Evolutionary conservation across 1,140 invertebrate genomes (phyloP), one percentile per base, ranked within the genome.

Genomic region (Drosophila parvula): DNA sequence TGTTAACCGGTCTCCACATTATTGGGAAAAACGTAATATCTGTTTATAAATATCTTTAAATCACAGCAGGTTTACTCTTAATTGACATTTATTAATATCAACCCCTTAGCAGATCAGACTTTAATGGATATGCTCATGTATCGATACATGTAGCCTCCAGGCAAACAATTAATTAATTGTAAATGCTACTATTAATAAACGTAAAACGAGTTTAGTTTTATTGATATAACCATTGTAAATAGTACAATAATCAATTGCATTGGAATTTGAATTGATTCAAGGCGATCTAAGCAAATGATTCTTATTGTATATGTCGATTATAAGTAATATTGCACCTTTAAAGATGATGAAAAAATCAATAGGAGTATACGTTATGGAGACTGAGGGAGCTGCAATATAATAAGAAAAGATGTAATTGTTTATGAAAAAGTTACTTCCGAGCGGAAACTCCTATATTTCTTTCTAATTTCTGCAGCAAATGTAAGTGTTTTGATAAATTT

Each of bases 161-260:
- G 30, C 62, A 32, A 63, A 27, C 38, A 43, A 27, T 28, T 28
- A 43, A 59, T 27, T 34, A 64, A 12, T 16, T 60, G 18, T 65
- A 60, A 65, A 61, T 34, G 62, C 16, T 59, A 18, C 56, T 45
- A 43, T 36, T 61, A 36, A 43, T 61, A 65, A 44, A 40, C 41
- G 56, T 28, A 44, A 61, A 65, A 65, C 62, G 41, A 45, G 62
- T 65, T 65, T 64, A 28, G 16, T 44, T 65, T 61, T 45, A 61
- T 45, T 61, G 32, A 45, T 36, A 41, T 41, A 28, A 27, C 55
- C 53, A 59, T 41, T 63, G 60, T 63, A 32, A 59, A 53, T 60
- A 12, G 51, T 34, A 10, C 16, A 16, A 12, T 16, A 30, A 60
- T n/a, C 22, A 60, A 60, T 27, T 27, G 30, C 16, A 22, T 22